phyloP scores from a whole-genome alignment of 2,888 invertebrate genomes.

The Drosophila prostipennis region DNA sequence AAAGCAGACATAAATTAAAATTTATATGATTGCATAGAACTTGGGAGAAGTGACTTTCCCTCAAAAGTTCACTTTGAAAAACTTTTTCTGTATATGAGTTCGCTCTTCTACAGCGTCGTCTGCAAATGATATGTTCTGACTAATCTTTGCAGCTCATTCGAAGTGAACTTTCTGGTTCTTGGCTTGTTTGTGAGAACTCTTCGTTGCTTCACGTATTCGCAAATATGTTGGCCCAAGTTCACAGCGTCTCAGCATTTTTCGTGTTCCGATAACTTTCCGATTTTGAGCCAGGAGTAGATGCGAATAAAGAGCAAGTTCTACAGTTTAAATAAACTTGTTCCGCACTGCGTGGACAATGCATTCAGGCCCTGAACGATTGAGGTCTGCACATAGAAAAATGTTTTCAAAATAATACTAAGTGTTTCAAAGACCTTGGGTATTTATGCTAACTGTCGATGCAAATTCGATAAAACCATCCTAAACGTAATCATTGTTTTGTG shows the following conservation, averaged over 20 bases:
- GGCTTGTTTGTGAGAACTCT: slow-evolving; percentile 19
- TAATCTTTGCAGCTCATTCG: slow-evolving; percentile 40
- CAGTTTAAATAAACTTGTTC: slow-evolving; percentile 79
- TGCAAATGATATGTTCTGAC: slow-evolving; percentile 23
- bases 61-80: background rate
- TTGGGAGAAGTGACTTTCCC: slow-evolving; percentile 1
- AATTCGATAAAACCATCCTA: too few species aligned
- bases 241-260: slow-evolving; percentile 57
- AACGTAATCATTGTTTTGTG: too few species aligned
- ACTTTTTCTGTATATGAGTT: slow-evolving; percentile 9
- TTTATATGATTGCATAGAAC: slow-evolving; percentile 6
- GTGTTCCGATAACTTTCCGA: slow-evolving; percentile 68
- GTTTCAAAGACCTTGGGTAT: too few species aligned
- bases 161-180: slow-evolving; percentile 17
- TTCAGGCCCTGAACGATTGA: background rate
- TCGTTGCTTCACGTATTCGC: slow-evolving; percentile 41
- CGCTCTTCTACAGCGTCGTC: slow-evolving; percentile 1
- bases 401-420: too few species aligned
- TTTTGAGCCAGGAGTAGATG: background rate
- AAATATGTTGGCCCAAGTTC: slow-evolving; percentile 45
- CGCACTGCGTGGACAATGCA: slow-evolving; percentile 67
- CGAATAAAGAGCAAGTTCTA: slow-evolving; percentile 54
- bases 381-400: slow-evolving; percentile 22
- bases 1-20: background rate
- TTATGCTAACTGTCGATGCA: too few species aligned